Conservation (phyloP, 1,140 invertebrate genomes). For the Trichoplusia ni region DNA sequence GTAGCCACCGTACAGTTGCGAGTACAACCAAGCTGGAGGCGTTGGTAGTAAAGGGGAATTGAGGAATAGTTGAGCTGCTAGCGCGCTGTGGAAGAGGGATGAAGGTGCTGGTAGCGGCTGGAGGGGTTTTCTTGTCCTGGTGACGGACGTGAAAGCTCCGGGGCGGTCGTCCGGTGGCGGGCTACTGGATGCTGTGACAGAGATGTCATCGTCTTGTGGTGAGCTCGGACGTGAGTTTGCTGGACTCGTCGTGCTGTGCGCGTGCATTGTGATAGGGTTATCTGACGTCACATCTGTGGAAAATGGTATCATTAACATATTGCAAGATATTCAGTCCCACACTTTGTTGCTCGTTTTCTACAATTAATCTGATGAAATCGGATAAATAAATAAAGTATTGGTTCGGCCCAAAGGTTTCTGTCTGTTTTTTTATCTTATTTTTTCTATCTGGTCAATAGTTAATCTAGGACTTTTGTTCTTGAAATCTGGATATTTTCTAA, state of each 20-base stretch:
- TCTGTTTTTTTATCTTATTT: no score
- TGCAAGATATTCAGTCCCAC: no score
- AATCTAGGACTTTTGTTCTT: no score
- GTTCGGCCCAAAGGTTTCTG: no score
- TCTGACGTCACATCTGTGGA: slow-evolving; percentile 66
- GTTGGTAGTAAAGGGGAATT: slow-evolving; percentile 87
- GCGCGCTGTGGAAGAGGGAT: slow-evolving; percentile 84
- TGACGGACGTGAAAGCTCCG: slow-evolving; percentile 80
- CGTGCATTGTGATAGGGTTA: slow-evolving; percentile 73
- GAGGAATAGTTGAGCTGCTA: slow-evolving; percentile 86
- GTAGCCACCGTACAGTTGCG: slow-evolving; percentile 85
- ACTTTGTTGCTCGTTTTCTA: no score
- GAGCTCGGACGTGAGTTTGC: slow-evolving; percentile 78
- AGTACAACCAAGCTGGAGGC: slow-evolving; percentile 88
- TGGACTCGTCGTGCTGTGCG: slow-evolving; percentile 86
- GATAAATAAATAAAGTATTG: no score
- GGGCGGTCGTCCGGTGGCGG: slow-evolving; percentile 79
- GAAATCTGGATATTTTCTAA: no score
- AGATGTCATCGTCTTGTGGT: slow-evolving; percentile 85
- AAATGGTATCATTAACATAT: slow-evolving; percentile 8
- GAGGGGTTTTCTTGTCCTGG: slow-evolving; percentile 71
- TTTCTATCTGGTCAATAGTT: no score
- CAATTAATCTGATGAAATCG: no score
- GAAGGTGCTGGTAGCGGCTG: slow-evolving; percentile 74
- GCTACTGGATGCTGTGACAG: slow-evolving; percentile 84